Percentiles rank a stretch among this genome's conserved stretches.
phyloP scores from a whole-genome alignment of 2,113 vertebrate species.

The Phylloscopus trochiloides region DNA sequence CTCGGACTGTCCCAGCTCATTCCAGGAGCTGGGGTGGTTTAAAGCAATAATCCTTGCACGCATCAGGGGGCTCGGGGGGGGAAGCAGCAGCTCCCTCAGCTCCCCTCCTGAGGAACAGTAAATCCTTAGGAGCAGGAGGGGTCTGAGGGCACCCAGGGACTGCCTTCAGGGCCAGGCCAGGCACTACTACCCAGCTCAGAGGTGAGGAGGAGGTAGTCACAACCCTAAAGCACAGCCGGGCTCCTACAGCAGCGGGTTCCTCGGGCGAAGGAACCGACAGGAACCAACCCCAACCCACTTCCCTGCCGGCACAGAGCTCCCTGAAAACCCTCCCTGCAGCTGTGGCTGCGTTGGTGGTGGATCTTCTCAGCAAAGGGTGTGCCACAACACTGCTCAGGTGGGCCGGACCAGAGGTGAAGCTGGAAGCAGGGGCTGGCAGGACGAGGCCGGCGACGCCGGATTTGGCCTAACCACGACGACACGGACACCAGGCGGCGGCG shows the following conservation, averaged over 20 bases:
- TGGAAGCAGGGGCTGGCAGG: background rate
- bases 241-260: background rate
- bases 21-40: background rate
- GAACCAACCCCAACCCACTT: background rate
- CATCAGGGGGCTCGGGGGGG: background rate
- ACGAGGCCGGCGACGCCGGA: background rate
- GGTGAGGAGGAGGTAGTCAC: background rate
- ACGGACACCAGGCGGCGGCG: background rate
- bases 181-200: background rate
- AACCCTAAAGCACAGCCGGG: background rate
- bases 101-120: background rate
- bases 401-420: background rate
- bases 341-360: fast-evolving
- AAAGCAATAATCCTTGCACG: background rate
- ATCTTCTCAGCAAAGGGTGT: background rate
- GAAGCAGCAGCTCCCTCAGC: background rate
- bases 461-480: background rate
- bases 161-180: background rate
- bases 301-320: background rate
- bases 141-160: background rate
- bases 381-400: background rate
- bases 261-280: fast-evolving
- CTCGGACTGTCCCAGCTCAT: background rate
- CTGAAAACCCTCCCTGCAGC: background rate
- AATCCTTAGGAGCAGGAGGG: background rate